These are phyloP conservation scores for Cacatua alba DNA, from an alignment of 2,113 vertebrate genomes.

Conservation along the genomic window DNA sequence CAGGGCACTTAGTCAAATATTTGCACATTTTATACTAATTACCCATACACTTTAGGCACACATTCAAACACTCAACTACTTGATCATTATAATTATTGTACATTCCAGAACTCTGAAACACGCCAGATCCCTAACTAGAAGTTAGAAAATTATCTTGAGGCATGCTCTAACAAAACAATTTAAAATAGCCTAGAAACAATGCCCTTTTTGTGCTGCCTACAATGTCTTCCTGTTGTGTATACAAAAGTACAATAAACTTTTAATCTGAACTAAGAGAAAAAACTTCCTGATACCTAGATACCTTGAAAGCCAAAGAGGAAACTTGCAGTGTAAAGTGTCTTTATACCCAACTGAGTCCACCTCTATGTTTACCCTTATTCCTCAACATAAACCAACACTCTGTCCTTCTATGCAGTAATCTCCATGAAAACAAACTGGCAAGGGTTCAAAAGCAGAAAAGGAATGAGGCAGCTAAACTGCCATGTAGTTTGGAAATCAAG, in stretches of 20 bases:
- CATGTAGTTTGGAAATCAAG: background rate
- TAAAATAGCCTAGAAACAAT: constrained; percentile 58
- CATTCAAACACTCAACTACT: constrained; percentile 48
- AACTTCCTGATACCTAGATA: background rate
- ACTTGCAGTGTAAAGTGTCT: background rate
- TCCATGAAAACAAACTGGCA: background rate
- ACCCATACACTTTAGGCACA: constrained; percentile 47
- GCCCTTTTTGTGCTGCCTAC: constrained; percentile 19
- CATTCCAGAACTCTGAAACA: constrained; percentile 60
- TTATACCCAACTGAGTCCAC: background rate
- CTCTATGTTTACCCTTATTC: background rate
- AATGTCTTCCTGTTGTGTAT: background rate
- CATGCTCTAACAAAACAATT: constrained; percentile 47
- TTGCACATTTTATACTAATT: constrained; percentile 38
- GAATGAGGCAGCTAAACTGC: background rate
- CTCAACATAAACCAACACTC: background rate
- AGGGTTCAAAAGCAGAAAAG: background rate
- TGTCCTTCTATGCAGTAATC: background rate
- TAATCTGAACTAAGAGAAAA: constrained; percentile 25
- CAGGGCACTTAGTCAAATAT: constrained; percentile 19
- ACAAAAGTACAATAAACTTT: background rate
- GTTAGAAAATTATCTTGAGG: constrained; percentile 59
- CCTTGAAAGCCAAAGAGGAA: background rate
- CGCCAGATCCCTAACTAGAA: constrained; percentile 45
- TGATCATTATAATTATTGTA: constrained; percentile 62